A percentile compares a stretch with the other conserved stretches of the same genome.
These are phyloP conservation scores for Ispidina picta DNA, from an alignment of 2,797 vertebrate genomes.

Conservation along the genomic window DNA sequence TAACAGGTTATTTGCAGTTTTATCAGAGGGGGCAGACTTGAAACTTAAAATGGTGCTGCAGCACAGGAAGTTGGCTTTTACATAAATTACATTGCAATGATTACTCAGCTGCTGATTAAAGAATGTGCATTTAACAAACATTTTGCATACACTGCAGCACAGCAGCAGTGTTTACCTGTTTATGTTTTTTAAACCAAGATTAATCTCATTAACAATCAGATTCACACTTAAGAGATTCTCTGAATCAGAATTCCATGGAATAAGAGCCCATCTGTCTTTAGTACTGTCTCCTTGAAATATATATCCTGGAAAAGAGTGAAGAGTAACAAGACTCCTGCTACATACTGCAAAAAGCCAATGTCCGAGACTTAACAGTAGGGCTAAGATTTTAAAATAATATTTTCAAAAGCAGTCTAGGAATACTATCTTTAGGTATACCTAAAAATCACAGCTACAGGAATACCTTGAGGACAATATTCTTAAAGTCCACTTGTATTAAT, in stretches of 20 bases:
- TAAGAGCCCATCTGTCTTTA: neutral
- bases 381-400: neutral
- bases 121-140: neutral
- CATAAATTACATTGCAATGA: neutral
- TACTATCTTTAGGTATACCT: neutral
- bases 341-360: accelerated
- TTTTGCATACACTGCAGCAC: neutral
- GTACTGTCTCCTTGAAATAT: neutral
- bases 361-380: neutral
- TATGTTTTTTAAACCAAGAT: neutral
- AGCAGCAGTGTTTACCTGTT: neutral
- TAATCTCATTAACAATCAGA: neutral
- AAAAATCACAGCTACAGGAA: neutral
- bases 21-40: neutral
- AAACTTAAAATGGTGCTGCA: neutral
- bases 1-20: neutral
- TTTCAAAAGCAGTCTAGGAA: neutral
- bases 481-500: neutral
- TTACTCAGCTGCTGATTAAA: neutral
- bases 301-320: neutral
- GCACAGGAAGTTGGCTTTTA: neutral
- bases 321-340: neutral
- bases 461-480: neutral
- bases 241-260: neutral
- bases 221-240: neutral